Percentiles rank a stretch among this genome's conserved stretches.
Conservation (phyloP, 2,113 vertebrate species). For the Struthio camelus region DNA sequence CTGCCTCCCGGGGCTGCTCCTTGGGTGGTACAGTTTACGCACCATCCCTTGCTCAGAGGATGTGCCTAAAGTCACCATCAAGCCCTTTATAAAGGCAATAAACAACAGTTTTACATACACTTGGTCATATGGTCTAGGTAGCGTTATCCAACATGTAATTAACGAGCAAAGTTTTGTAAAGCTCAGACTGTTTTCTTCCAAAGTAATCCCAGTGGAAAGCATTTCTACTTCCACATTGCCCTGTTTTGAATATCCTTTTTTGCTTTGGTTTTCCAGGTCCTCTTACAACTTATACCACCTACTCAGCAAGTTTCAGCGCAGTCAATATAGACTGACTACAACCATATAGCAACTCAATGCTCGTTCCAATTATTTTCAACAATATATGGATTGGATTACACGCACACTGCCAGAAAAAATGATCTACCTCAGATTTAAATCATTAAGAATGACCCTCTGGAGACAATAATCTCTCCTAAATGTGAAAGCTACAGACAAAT, state of each 20-base stretch:
- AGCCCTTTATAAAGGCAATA: background rate
- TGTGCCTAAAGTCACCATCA: background rate
- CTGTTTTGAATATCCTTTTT: background rate
- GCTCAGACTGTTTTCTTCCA: constrained; percentile 5
- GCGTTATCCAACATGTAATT: background rate
- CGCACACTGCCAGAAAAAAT: constrained; percentile 24
- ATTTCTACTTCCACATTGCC: constrained; percentile 15
- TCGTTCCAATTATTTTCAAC: constrained; percentile 35
- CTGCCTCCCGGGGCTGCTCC: constrained; percentile 32
- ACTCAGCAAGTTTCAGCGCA: background rate
- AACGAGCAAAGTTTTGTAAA: background rate
- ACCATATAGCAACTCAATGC: constrained; percentile 4
- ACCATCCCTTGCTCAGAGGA: background rate
- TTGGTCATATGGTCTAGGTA: background rate
- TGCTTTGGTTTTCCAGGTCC: background rate
- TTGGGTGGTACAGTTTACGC: constrained; percentile 39
- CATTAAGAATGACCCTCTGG: constrained; percentile 62
- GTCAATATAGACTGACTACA: constrained; percentile 27
- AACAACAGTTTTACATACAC: background rate
- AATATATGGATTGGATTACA: constrained; percentile 66
- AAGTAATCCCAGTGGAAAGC: background rate
- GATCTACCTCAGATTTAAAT: constrained; percentile 59
- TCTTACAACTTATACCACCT: constrained; percentile 3
- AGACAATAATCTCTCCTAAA: constrained; percentile 60
- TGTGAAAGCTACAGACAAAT: constrained; percentile 63